Evolutionary conservation across 2,797 vertebrate species (phyloP).

Genomic region (Squalus acanthias): DNA sequence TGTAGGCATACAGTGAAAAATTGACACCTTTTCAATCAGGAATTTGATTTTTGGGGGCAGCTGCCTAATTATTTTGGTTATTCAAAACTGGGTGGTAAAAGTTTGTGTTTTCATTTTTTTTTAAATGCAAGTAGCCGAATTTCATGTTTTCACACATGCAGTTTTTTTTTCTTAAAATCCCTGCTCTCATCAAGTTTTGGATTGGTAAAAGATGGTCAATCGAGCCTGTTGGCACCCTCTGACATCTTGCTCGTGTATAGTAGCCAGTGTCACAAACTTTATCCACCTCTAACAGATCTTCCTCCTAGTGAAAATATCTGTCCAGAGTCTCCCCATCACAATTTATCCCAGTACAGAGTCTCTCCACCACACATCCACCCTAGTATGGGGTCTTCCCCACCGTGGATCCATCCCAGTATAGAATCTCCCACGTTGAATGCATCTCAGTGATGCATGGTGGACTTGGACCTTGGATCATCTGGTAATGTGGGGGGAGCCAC

Average conservation of each 20-base stretch:
- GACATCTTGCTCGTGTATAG: neutral
- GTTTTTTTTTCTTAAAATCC: neutral
- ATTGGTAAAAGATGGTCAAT: neutral
- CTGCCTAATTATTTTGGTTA: neutral
- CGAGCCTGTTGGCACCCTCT: neutral
- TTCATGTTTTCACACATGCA: neutral
- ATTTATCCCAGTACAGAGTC: neutral
- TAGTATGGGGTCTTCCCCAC: neutral
- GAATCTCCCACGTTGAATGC: neutral
- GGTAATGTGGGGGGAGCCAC: neutral
- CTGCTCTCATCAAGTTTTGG: neutral
- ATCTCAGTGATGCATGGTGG: neutral
- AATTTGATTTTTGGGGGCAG: neutral
- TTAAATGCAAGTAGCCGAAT: no score
- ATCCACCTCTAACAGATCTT: neutral
- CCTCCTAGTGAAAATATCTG: neutral
- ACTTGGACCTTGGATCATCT: neutral
- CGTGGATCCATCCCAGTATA: neutral
- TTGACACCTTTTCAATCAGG: no score
- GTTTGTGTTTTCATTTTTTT: no score
- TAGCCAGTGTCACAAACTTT: neutral
- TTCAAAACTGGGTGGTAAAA: no score
- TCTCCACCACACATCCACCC: neutral
- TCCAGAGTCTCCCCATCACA: neutral
- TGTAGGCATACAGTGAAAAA: neutral